phyloP scores from a whole-genome alignment of 1,140 invertebrate genomes.

The Acromyrmex heyeri region DNA sequence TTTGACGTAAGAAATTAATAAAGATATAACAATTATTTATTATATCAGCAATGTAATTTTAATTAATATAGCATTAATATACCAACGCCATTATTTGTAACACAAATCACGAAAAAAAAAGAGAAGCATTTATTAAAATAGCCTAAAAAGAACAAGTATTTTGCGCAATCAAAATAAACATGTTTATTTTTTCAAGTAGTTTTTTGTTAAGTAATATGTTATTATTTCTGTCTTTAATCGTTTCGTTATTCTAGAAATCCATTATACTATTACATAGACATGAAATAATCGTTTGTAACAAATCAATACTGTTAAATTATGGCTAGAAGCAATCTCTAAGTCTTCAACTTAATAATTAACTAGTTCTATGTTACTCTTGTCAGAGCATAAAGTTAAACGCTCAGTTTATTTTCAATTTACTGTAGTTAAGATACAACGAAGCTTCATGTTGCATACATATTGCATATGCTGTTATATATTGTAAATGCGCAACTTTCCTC shows the following conservation, averaged over 20 bases:
- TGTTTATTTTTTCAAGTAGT: not conserved
- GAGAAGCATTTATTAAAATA: not conserved
- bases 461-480: not conserved
- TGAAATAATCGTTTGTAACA: not conserved
- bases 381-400: slow-evolving; percentile 1
- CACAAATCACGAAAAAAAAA: not conserved
- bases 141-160: not conserved
- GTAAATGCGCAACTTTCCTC: not conserved
- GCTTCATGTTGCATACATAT: not conserved
- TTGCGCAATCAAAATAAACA: not conserved
- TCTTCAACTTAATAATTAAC: slow-evolving; percentile 15
- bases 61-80: too few relatives aligned
- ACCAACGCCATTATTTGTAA: not conserved
- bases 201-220: not conserved
- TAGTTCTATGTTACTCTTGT: not conserved
- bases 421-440: not conserved
- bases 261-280: not conserved
- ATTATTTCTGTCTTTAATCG: not conserved
- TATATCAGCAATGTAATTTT: not conserved
- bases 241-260: not conserved
- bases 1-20: not conserved
- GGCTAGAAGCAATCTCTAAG: not conserved
- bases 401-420: slow-evolving; percentile 10
- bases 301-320: slow-evolving; percentile 14
- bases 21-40: not conserved